Evolutionary conservation across 2,797 vertebrate genomes (phyloP), one percentile per base, ranked within the genome.

Genomic region (Oophaga sylvatica): DNA sequence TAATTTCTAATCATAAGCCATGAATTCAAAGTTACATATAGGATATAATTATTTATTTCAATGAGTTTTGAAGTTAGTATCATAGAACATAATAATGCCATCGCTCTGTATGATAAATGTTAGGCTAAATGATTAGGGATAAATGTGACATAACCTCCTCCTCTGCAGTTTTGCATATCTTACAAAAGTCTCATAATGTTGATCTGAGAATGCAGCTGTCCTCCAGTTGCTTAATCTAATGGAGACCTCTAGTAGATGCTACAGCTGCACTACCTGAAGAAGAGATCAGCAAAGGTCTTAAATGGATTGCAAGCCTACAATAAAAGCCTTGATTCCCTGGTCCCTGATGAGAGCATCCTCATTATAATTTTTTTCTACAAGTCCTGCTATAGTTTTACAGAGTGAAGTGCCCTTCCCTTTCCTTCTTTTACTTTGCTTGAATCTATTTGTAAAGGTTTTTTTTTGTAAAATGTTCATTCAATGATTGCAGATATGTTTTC

Each of bases 391-490:
- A 45, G 45, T n/a, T 76, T n/a, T 53, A 20, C 22, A 53, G 19
- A 45, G 45, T 76, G 12, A 13, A 56, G 3, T 22, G 35, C 17
- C 70, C 70, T 35, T 70, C 71, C 35, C 71, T 75, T 2, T 13
- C 41, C 45, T 26, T 3, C 22, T 76, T 56, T 56, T 26, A 53
- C 53, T 53, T 53, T 13, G 11, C 11, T 45, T 22, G 26, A 45
- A 77, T 48, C 48, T 79, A 59, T 59, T 4, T 79, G 53, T 59
- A 79, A 31, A 59, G 76, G 9, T 10, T 31, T 59, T 53, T 53
- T 78, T 17, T 79, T 76, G 22, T 76, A 76, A 59, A 59, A 59
- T 79, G 56, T 79, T 26, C 53, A 79, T 79, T 79, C 20, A 79
- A 31, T 79, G 48, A 57, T 29, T 56, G 48, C 75, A 56, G 48